Evolutionary conservation across 2,797 vertebrate genomes (phyloP).

Genomic region (Enteromius afrohamiltoni): DNA sequence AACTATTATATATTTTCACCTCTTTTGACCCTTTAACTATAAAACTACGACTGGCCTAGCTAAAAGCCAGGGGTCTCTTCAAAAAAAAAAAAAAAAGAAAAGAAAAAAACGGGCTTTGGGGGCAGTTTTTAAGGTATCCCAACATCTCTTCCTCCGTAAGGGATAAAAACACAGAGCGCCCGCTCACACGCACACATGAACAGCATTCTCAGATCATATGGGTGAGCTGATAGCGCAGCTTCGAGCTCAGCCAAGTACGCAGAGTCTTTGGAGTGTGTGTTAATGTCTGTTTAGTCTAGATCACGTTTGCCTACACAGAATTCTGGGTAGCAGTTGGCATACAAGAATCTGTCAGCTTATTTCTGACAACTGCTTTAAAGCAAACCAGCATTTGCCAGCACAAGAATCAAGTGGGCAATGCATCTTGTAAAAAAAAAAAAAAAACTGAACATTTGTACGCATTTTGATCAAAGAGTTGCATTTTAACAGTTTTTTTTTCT

Average conservation of each 20-base stretch:
- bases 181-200: slow-evolving; percentile 12
- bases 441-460: slow-evolving; percentile 7
- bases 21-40: not conserved
- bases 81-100: not conserved
- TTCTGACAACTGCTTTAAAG: slow-evolving; percentile 46
- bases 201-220: slow-evolving; percentile 38
- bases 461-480: slow-evolving; percentile 36
- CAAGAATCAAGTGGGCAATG: slow-evolving; percentile 14
- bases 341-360: slow-evolving; percentile 30
- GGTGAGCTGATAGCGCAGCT: slow-evolving; percentile 46
- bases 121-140: not conserved
- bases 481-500: slow-evolving; percentile 1
- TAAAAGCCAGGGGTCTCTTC: slow-evolving; percentile 27
- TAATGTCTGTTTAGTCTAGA: slow-evolving; percentile 46
- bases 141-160: slow-evolving; percentile 1
- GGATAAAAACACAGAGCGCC: slow-evolving; percentile 21
- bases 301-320: slow-evolving; percentile 31
- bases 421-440: not conserved
- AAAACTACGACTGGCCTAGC: not conserved
- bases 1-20: not conserved
- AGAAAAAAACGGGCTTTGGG: not conserved
- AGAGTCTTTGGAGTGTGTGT: slow-evolving; percentile 47
- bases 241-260: slow-evolving; percentile 50
- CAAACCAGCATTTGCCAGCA: slow-evolving; percentile 35
- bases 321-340: slow-evolving; percentile 24